Evolutionary conservation across 1,140 invertebrate genomes (phyloP).

Genomic region (Doryteuthis pealeii): DNA sequence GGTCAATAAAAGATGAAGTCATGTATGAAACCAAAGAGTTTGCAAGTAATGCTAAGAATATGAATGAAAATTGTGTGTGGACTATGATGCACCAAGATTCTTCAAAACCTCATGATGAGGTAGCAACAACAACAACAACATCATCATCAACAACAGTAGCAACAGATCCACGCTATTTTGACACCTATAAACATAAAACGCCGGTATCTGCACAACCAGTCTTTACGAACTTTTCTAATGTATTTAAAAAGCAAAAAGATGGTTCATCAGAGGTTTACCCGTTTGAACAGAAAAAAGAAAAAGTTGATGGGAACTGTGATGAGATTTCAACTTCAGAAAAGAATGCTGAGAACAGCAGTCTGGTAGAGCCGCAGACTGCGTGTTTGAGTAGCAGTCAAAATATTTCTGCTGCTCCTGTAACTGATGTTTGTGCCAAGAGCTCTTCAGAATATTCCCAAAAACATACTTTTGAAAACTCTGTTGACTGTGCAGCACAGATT

Average conservation of each 20-base stretch:
- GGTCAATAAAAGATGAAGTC: background rate
- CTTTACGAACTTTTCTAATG: slow-evolving; percentile 4
- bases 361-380: no score
- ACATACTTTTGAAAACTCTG: slow-evolving; percentile 5
- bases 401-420: no score
- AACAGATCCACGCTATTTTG: no score
- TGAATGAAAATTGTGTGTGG: background rate
- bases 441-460: slow-evolving; percentile 5
- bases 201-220: background rate
- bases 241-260: slow-evolving; percentile 6
- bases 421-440: background rate
- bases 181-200: no score
- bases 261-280: background rate
- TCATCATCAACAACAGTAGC: no score
- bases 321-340: background rate
- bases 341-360: no score
- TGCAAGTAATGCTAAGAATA: background rate
- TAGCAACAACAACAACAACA: background rate
- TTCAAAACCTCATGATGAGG: background rate
- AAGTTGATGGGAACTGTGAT: slow-evolving; percentile 2
- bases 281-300: background rate
- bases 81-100: background rate
- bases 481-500: background rate
- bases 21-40: background rate
- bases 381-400: no score